Conservation (phyloP, 2,888 invertebrate genomes). For the Lomographa bimaculata region DNA sequence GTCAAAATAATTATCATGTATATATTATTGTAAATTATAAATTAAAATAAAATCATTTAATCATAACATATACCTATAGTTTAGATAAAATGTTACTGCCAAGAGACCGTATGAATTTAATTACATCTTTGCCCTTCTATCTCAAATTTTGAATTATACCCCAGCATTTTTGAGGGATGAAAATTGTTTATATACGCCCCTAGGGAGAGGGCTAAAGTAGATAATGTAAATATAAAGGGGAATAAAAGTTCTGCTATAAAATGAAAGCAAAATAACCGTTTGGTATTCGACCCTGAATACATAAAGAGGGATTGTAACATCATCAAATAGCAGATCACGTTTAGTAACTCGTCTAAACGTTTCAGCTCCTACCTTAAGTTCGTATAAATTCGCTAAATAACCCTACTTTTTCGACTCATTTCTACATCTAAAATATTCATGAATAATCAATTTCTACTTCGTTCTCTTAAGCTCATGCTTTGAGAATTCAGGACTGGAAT, state of each 20-base stretch:
- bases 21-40: no score
- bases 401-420: constrained; percentile 28
- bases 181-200: constrained; percentile 8
- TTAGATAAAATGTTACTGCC: no score
- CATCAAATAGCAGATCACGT: constrained; percentile 40
- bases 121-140: constrained; percentile 1
- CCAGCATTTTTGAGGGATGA: background rate
- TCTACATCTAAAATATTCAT: constrained; percentile 48
- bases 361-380: constrained; percentile 25
- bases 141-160: no score
- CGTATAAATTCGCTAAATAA: constrained; percentile 29
- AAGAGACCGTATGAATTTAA: constrained; percentile 7
- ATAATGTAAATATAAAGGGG: constrained; percentile 18
- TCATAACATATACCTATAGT: no score
- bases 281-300: constrained; percentile 41
- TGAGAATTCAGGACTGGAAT: constrained; percentile 42
- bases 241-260: constrained; percentile 39
- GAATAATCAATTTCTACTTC: constrained; percentile 48
- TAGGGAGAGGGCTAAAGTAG: constrained; percentile 2
- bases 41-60: no score
- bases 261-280: constrained; percentile 37
- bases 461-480: constrained; percentile 33
- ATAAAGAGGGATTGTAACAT: constrained; percentile 42
- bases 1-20: no score
- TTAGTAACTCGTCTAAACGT: constrained; percentile 31